Evolutionary conservation across 2,888 invertebrate genomes (phyloP), one percentile per base, ranked within the genome.

Genomic region (Campopleginae sp.): DNA sequence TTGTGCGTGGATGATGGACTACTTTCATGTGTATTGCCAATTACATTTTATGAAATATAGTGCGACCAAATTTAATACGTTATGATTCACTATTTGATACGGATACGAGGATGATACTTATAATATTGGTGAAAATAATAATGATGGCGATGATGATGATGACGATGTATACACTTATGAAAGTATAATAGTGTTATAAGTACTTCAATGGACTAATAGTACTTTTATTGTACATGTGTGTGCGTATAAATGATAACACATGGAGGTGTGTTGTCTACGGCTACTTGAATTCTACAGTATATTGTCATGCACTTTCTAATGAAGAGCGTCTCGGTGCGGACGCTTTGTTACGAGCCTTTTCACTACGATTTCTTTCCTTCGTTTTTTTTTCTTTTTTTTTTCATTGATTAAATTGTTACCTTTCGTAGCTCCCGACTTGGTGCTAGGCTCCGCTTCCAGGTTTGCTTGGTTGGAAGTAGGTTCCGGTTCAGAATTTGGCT

Each of bases 401-500:
- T 74, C 31, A 65, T 80, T 78, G 44, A 82, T 84, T 76, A 79
- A 86, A 85, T 85, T 80, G 86, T 91, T 92, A 92, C 92, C 92
- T 92, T 92, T 89, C 77, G 89, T 91, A 75, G 90, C 89, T 91
- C 91, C 92, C 80, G 90, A 87, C 83, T 90, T 91, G 82, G 80
- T 88, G 81, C 88, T 90, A 79, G 90, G 85, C 87, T 91, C 89
- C 12, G 90, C 88, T 84, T 91, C 90, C 65, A 74, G 79, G 86
- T 68, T 86, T 86, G 82, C 80, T 61, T 84, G 81, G 82, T 84
- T 76, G 82, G 85, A 93, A 92, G 93, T 90, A 0, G 94, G 90
- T 88, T 94, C 94, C 1, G 94, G 92, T 80, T 92, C 92, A 0
- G 94, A 92, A 80, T 93, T 94, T 48, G 93, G 87, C 83, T 1